Conservation (phyloP, 1,140 invertebrate genomes). For the Ips nitidus region DNA sequence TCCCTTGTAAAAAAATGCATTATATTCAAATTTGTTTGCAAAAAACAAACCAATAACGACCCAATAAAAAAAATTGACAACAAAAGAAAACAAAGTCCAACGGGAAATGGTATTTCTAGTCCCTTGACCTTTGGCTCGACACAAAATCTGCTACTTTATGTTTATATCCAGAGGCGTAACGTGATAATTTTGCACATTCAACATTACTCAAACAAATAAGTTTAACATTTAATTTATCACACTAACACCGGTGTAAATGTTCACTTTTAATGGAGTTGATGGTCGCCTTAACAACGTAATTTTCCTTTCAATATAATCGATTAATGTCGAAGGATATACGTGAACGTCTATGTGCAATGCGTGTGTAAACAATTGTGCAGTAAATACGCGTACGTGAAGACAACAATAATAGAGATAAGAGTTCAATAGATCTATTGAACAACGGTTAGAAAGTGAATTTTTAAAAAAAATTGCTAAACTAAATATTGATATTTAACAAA, state of each 20-base stretch:
- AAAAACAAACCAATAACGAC: slow-evolving; percentile 1
- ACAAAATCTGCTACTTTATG: slow-evolving; percentile 18
- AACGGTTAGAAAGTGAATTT: slow-evolving; percentile 19
- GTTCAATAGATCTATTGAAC: slow-evolving; percentile 21
- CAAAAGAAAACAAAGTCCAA: slow-evolving; percentile 25
- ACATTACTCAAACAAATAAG: neutral
- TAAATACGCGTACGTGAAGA: slow-evolving; percentile 6
- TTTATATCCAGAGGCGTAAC: slow-evolving; percentile 8
- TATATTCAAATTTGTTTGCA: neutral
- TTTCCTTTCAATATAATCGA: no score
- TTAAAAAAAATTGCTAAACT: slow-evolving; percentile 1
- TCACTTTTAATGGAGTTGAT: no score
- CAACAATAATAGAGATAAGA: slow-evolving; percentile 21
- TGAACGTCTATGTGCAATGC: slow-evolving; percentile 7
- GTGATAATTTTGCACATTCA: neutral
- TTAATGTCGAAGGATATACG: no score
- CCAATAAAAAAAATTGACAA: slow-evolving; percentile 20
- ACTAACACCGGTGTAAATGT: no score
- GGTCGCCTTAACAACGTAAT: no score
- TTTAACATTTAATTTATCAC: no score
- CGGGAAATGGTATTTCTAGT: slow-evolving; percentile 20
- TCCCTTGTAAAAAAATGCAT: no score
- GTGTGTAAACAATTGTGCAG: slow-evolving; percentile 14
- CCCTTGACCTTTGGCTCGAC: slow-evolving; percentile 29
- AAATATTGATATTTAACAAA: slow-evolving; percentile 4